Percentiles rank a stretch among this genome's conserved stretches.
Evolutionary conservation across 2,113 vertebrate species (phyloP).

Genomic region (Pteronura brasiliensis): DNA sequence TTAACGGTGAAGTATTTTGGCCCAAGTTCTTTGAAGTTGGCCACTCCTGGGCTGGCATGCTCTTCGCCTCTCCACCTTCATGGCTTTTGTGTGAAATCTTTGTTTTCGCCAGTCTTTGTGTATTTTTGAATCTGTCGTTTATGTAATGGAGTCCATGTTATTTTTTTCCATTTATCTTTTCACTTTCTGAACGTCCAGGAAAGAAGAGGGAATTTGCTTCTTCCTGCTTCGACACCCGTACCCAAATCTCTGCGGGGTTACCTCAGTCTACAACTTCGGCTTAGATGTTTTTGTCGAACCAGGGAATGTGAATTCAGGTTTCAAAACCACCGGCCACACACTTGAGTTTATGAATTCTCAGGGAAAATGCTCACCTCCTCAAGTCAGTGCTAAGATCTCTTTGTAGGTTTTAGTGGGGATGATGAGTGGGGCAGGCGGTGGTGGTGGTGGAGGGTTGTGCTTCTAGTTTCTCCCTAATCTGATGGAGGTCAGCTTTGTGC

Average conservation of each 20-base stretch:
- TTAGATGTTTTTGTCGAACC: background rate
- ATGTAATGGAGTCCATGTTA: background rate
- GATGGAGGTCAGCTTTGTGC: background rate
- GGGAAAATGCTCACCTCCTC: background rate
- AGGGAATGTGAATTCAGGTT: background rate
- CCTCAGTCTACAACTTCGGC: background rate
- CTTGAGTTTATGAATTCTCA: background rate
- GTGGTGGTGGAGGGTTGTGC: background rate
- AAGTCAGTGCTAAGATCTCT: background rate
- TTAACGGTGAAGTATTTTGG: background rate
- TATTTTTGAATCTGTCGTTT: background rate
- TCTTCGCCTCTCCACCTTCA: background rate
- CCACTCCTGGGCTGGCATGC: background rate
- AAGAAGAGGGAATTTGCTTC: background rate
- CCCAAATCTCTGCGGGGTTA: background rate
- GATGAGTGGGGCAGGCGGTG: background rate
- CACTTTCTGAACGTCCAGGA: background rate
- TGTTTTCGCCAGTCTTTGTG: background rate
- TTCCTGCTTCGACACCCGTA: background rate
- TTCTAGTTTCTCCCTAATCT: background rate
- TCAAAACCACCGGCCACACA: background rate
- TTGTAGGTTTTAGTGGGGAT: background rate
- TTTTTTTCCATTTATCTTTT: slow-evolving; percentile 13
- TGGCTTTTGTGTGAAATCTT: background rate
- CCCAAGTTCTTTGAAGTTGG: background rate